Evolutionary conservation across 2,888 invertebrate species (phyloP).

Genomic region (Meandrusa payeni): DNA sequence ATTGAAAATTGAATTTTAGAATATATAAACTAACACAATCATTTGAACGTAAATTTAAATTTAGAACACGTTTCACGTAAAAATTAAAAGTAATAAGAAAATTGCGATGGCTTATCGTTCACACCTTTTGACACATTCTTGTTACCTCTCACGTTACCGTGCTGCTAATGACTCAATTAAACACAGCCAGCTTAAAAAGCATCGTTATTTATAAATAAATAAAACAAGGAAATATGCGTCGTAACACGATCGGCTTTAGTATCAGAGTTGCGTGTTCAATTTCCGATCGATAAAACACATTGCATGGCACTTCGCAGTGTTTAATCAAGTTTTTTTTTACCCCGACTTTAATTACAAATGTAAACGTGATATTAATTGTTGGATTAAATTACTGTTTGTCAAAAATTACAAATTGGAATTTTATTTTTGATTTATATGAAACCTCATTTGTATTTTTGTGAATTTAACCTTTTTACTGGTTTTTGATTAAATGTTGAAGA

Average conservation of each 20-base stretch:
- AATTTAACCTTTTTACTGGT: no score
- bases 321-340: slow-evolving; percentile 46
- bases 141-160: slow-evolving; percentile 55
- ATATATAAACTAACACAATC: no score
- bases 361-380: slow-evolving; percentile 53
- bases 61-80: background rate
- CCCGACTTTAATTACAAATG: slow-evolving; percentile 51
- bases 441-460: slow-evolving; percentile 10
- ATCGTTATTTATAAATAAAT: slow-evolving; percentile 28
- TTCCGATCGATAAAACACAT: slow-evolving; percentile 35
- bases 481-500: no score
- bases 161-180: slow-evolving; percentile 68
- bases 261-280: slow-evolving; percentile 27
- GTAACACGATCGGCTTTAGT: slow-evolving; percentile 8
- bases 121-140: slow-evolving; percentile 60
- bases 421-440: slow-evolving; percentile 20
- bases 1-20: no score
- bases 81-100: slow-evolving; percentile 42
- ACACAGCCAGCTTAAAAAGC: slow-evolving; percentile 30
- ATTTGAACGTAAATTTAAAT: slow-evolving; percentile 2
- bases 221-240: slow-evolving; percentile 20
- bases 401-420: slow-evolving; percentile 31
- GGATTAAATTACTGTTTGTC: slow-evolving; percentile 45
- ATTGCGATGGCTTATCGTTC: slow-evolving; percentile 64
- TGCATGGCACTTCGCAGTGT: slow-evolving; percentile 48